phyloP scores from a whole-genome alignment of 2,113 vertebrate genomes.

The Mobula hypostoma region DNA sequence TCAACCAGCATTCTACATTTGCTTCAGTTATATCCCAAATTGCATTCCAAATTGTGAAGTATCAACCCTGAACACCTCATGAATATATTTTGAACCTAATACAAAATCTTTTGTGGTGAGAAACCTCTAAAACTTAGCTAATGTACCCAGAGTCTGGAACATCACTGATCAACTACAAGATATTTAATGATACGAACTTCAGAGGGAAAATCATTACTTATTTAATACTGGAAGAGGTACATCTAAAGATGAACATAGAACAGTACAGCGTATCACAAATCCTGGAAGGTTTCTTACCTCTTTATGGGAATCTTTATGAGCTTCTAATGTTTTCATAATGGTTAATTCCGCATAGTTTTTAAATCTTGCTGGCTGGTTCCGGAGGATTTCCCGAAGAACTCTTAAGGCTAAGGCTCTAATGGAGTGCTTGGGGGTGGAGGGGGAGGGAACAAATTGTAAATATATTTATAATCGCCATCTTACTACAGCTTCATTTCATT shows the following conservation, averaged over 20 bases:
- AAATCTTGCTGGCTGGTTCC: constrained; percentile 90
- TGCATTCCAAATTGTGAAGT: background rate
- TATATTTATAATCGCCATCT: background rate
- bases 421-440: constrained; percentile 65
- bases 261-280: background rate
- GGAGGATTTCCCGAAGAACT: constrained; percentile 91
- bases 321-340: constrained; percentile 98
- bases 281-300: constrained; percentile 63
- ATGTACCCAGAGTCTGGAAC: background rate
- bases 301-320: constrained; percentile 96
- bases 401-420: constrained; percentile 85
- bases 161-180: background rate
- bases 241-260: too few relatives aligned
- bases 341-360: constrained; percentile 96
- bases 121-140: background rate
- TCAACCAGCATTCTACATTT: background rate
- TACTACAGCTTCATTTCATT: background rate
- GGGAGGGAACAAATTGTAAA: background rate
- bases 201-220: background rate
- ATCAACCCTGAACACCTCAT: too few relatives aligned
- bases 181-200: background rate
- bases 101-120: background rate
- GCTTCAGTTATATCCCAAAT: background rate
- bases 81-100: too few relatives aligned
- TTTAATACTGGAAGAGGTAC: background rate